These are phyloP conservation scores for Stegophylla sp. DNA, from an alignment of 2,888 invertebrate genomes.

Conservation along the genomic window DNA sequence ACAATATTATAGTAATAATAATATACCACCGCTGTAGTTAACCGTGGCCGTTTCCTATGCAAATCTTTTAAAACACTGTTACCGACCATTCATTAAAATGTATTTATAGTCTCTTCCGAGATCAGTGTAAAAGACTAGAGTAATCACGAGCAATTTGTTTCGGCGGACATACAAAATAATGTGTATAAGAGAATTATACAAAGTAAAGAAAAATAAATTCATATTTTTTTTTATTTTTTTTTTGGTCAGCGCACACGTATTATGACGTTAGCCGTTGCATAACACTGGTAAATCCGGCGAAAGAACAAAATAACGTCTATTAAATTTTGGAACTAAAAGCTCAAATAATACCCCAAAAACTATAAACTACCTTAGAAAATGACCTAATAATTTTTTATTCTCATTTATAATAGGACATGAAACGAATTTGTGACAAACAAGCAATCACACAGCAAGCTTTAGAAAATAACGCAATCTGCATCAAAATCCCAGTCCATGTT, in stretches of 20 bases:
- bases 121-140: slow-evolving; percentile 33
- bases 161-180: not conserved
- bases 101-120: slow-evolving; percentile 29
- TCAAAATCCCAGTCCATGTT: too few relatives aligned
- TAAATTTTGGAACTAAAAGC: too few relatives aligned
- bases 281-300: not conserved
- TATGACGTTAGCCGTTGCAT: too few relatives aligned
- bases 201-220: not conserved
- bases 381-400: too few relatives aligned
- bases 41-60: slow-evolving; percentile 22
- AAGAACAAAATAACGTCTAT: not conserved
- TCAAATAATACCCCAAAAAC: too few relatives aligned
- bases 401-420: too few relatives aligned
- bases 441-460: too few relatives aligned
- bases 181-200: slow-evolving; percentile 2
- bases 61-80: slow-evolving; percentile 36
- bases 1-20: too few relatives aligned
- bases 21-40: too few relatives aligned
- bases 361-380: too few relatives aligned
- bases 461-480: too few relatives aligned
- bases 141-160: slow-evolving; percentile 33
- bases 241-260: not conserved
- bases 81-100: slow-evolving; percentile 41
- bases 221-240: not conserved
- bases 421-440: too few relatives aligned